Percentiles rank a stretch among this genome's conserved stretches.
phyloP scores from a whole-genome alignment of 2,797 vertebrate species.

The Zalophus californianus region DNA sequence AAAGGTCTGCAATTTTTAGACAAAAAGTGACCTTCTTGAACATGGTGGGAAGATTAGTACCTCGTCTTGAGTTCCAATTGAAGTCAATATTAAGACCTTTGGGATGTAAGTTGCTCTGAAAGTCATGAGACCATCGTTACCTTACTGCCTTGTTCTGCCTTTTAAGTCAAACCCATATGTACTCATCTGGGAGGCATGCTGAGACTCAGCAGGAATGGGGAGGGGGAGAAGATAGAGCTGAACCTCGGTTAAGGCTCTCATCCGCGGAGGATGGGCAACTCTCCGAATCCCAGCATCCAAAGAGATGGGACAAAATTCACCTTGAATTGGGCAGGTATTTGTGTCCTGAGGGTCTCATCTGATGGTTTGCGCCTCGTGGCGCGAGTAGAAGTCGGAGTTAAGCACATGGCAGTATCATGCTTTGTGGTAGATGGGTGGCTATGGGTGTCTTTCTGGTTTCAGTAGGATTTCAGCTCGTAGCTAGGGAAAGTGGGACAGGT shows the following conservation, averaged over 20 bases:
- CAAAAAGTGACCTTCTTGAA: slow-evolving; percentile 22
- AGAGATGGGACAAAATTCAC: background rate
- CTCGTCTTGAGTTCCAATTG: slow-evolving; percentile 50
- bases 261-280: background rate
- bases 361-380: background rate
- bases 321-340: slow-evolving; percentile 9
- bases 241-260: slow-evolving; percentile 3
- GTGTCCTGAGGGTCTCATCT: background rate
- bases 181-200: slow-evolving; percentile 33
- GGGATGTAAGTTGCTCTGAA: slow-evolving; percentile 51
- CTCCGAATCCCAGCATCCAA: slow-evolving; percentile 3
- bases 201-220: background rate
- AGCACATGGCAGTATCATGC: background rate
- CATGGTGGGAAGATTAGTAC: slow-evolving; percentile 35
- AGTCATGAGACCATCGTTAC: slow-evolving; percentile 26
- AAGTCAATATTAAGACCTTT: slow-evolving; percentile 38
- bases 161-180: slow-evolving; percentile 57
- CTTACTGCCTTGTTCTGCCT: slow-evolving; percentile 15
- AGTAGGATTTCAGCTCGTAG: background rate
- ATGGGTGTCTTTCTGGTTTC: background rate
- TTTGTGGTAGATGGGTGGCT: background rate
- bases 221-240: background rate
- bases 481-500: background rate
- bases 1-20: slow-evolving; percentile 2
- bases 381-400: background rate